These are phyloP conservation scores for Burhinus bistriatus DNA, from an alignment of 2,113 vertebrate genomes.

Conservation along the genomic window DNA sequence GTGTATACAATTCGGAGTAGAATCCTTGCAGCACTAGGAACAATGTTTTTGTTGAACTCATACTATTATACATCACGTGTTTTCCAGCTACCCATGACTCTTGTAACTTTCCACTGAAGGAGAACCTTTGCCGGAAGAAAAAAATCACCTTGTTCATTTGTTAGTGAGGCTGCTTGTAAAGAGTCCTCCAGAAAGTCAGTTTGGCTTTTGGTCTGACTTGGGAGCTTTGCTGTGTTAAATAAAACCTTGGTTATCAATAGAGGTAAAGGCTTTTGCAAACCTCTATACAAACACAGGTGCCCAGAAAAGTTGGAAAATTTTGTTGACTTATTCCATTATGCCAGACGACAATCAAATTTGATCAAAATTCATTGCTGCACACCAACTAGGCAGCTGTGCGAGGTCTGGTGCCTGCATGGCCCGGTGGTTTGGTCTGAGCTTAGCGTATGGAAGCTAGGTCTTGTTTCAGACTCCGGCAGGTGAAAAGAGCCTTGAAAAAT, in stretches of 20 bases:
- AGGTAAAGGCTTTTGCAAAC: background rate
- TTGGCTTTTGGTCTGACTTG: background rate
- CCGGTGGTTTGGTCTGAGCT: background rate
- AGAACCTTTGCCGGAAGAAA: background rate
- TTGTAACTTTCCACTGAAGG: background rate
- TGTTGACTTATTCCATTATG: background rate
- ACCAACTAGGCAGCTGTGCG: too few species aligned
- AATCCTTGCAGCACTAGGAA: background rate
- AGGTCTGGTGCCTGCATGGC: too few species aligned
- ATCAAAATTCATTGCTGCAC: background rate
- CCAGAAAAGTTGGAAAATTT: background rate
- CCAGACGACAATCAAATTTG: background rate
- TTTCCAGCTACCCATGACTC: background rate
- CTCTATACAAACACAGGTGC: background rate
- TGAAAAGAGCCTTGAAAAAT: background rate
- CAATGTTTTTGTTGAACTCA: background rate
- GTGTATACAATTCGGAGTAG: background rate
- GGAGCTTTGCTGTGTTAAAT: background rate
- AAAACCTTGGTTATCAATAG: background rate
- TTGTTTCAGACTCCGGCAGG: background rate
- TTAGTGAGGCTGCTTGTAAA: background rate
- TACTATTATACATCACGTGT: fast-evolving
- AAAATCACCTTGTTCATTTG: background rate
- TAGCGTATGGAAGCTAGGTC: fast-evolving
- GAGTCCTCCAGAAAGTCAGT: background rate